phyloP scores from a whole-genome alignment of 2,113 vertebrate genomes.

The Lepus timidus region DNA sequence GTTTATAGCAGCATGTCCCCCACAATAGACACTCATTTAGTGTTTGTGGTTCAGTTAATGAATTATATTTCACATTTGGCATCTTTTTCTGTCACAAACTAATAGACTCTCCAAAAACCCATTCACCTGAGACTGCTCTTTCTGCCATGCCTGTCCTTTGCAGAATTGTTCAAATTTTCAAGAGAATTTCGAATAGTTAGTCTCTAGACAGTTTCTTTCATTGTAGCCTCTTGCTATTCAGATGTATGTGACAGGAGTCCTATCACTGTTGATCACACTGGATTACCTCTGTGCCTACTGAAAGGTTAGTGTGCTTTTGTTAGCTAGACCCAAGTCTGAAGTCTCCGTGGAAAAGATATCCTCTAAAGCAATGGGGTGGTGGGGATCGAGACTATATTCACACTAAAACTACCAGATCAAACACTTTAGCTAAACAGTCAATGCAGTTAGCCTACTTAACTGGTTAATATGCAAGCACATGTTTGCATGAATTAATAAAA shows the following conservation, averaged over 20 bases:
- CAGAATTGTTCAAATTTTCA: conserved; percentile 47
- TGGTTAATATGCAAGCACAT: not conserved
- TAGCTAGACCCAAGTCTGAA: not conserved
- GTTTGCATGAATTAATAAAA: conserved; percentile 10
- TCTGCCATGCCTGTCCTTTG: conserved; percentile 30
- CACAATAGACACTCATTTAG: conserved; percentile 10
- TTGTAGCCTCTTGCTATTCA: conserved; percentile 27
- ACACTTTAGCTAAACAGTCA: not conserved
- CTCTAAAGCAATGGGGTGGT: not conserved
- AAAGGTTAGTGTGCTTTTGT: not conserved
- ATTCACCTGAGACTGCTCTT: conserved; percentile 48
- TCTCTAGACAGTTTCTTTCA: conserved; percentile 62
- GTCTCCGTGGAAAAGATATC: not conserved
- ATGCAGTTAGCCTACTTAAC: not conserved
- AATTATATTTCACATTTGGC: conserved; percentile 47
- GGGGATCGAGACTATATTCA: not conserved
- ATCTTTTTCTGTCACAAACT: conserved; percentile 38
- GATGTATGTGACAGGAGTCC: not conserved
- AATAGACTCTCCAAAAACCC: conserved; percentile 28
- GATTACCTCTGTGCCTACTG: not conserved
- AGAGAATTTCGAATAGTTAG: conserved; percentile 21
- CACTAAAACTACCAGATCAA: not conserved
- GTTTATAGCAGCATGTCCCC: not conserved
- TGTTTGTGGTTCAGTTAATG: not conserved
- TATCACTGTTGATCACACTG: not conserved